Evolutionary conservation across 2,797 vertebrate species (phyloP).

Genomic region (Accipiter minullus): DNA sequence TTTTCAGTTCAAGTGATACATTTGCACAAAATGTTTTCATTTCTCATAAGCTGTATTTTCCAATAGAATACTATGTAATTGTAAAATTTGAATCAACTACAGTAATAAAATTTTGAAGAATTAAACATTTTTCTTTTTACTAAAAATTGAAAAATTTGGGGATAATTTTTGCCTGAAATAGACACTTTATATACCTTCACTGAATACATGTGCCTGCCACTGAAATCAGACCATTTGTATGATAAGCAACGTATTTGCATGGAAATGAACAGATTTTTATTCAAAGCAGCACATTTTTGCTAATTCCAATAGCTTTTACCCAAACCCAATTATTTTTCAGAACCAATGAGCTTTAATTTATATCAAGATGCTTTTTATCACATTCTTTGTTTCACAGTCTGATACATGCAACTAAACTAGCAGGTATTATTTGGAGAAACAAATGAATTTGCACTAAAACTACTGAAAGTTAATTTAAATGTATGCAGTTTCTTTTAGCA

Average conservation of each 20-base stretch:
- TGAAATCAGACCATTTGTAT: background rate
- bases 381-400: background rate
- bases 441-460: conserved; percentile 3
- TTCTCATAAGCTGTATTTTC: background rate
- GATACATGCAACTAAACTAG: background rate
- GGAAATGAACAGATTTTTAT: conserved; percentile 26
- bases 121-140: background rate
- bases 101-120: background rate
- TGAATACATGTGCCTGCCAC: background rate
- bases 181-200: background rate
- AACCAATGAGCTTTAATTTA: conserved; percentile 18
- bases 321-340: conserved; percentile 48
- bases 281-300: conserved; percentile 15
- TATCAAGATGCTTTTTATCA: conserved; percentile 34
- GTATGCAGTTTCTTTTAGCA: background rate
- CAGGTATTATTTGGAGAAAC: conserved; percentile 6
- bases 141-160: background rate
- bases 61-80: background rate
- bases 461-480: conserved; percentile 20
- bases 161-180: background rate
- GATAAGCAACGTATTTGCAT: background rate
- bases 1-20: background rate
- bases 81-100: background rate
- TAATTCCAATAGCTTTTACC: conserved; percentile 37
- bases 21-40: background rate